These are phyloP conservation scores for Pectinophora gossypiella DNA, from an alignment of 1,140 invertebrate species.

Conservation along the genomic window DNA sequence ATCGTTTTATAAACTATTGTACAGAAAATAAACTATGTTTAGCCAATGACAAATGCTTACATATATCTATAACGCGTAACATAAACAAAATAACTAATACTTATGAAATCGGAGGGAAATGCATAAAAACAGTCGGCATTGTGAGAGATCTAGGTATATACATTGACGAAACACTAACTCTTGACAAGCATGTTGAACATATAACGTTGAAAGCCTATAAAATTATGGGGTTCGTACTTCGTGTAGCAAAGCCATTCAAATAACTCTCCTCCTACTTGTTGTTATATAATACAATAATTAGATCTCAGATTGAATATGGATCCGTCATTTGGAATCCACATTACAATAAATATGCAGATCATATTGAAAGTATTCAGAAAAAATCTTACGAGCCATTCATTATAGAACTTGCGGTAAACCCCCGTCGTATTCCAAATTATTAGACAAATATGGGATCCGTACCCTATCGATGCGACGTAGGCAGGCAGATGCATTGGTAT, in stretches of 20 bases:
- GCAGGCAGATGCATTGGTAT: too few relatives aligned
- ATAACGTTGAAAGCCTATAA: neutral
- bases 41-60: neutral
- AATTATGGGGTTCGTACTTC: neutral
- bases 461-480: too few relatives aligned
- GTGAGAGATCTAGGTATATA: neutral
- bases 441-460: too few relatives aligned
- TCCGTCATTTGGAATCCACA: slow-evolving; percentile 4
- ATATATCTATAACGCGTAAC: too few relatives aligned
- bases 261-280: neutral
- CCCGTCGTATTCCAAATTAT: too few relatives aligned
- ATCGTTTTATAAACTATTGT: neutral
- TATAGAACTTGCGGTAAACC: too few relatives aligned
- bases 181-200: neutral
- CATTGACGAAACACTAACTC: neutral
- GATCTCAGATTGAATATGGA: slow-evolving; percentile 10
- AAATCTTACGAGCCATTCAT: neutral
- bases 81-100: too few relatives aligned
- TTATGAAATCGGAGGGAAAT: too few relatives aligned
- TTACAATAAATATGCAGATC: neutral
- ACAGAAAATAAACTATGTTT: neutral
- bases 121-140: too few relatives aligned
- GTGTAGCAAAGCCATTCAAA: neutral
- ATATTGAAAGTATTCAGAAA: neutral
- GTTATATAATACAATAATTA: neutral